Percentiles rank a stretch among this genome's conserved stretches.
Conservation (phyloP, 2,888 invertebrate species). For the Metacarcinus magister region DNA sequence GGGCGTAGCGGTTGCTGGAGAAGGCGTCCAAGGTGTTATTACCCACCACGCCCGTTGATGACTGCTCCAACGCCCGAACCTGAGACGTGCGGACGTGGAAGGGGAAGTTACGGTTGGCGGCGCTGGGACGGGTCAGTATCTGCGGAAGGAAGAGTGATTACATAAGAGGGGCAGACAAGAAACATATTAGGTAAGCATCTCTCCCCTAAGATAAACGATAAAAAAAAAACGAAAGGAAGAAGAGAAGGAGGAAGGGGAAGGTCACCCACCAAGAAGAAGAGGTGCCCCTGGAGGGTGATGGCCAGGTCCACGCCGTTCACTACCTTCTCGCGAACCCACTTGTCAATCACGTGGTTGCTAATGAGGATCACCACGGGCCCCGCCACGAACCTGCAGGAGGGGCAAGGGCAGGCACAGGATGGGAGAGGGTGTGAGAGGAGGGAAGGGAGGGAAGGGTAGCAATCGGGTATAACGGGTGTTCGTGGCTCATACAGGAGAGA, state of each 20-base stretch:
- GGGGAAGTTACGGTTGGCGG: slow-evolving; percentile 95
- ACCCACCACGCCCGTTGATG: slow-evolving; percentile 76
- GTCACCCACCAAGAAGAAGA: slow-evolving; percentile 87
- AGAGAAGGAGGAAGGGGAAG: not conserved
- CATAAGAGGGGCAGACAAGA: not conserved
- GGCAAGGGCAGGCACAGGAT: not conserved
- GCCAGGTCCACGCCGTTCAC: slow-evolving; percentile 89
- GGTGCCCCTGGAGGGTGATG: slow-evolving; percentile 89
- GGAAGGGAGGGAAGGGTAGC: not conserved
- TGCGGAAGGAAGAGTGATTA: slow-evolving; percentile 84
- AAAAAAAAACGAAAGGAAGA: slow-evolving; percentile 62
- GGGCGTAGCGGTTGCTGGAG: slow-evolving; percentile 77
- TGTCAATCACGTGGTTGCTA: slow-evolving; percentile 91
- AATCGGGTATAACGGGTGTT: not conserved
- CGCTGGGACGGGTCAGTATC: slow-evolving; percentile 92
- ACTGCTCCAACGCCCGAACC: slow-evolving; percentile 85
- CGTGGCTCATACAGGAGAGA: not conserved
- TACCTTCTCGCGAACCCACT: slow-evolving; percentile 91
- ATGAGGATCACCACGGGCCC: slow-evolving; percentile 92
- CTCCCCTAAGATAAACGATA: slow-evolving; percentile 81
- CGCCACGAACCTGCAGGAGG: slow-evolving; percentile 89
- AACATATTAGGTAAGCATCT: not conserved
- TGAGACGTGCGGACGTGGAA: slow-evolving; percentile 95
- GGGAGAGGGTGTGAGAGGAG: not conserved
- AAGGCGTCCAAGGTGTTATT: slow-evolving; percentile 82